Base-by-base conservation (phyloP, 92 coral and sea anemone genomes). In the Montipora capitata region DNA sequence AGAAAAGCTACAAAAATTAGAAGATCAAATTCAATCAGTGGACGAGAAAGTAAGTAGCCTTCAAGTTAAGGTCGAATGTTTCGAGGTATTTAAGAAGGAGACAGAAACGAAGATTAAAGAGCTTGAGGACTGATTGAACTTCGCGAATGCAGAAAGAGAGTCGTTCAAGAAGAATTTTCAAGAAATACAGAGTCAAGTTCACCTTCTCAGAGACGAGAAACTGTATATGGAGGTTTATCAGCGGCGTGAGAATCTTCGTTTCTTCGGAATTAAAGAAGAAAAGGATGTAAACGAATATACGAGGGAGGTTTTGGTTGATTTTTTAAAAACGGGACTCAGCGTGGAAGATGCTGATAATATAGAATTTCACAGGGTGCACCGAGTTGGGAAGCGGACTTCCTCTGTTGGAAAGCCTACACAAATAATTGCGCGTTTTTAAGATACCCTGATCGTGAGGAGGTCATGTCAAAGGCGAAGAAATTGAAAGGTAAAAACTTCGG, bases 121-220 rank as follows among this genome's bases (percentile, higher is more conserved):
- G 5, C 12, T 74, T 12, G 76, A 70, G 35, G 35, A 41, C 35
- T 57, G 76, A 1, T 12, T 70, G 56, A 70, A 70, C 42, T 73
- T 73, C 7, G 14, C 40, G 17, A 45, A n/a, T 49, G 5, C 42
- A 49, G 62, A 45, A 45, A 16, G 78, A 8, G 78, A 16, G 40
- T 45, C 61, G 5, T 72, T 72, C 77, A 70, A n/a, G n/a, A n/a
- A n/a, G n/a, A n/a, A n/a, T n/a, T n/a, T n/a, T n/a, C n/a, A n/a
- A n/a, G n/a, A n/a, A n/a, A n/a, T n/a, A n/a, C n/a, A n/a, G n/a
- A n/a, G n/a, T n/a, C n/a, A n/a, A 16, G 27, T 70, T 72, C 27
- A 72, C 76, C 38, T 42, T 20, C 58, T 72, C 76, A 72, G n/a
- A 43, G 39, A 45, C 58, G 57, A 72, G n/a, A 72, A 69, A 13